Base-by-base conservation (phyloP, 2,113 vertebrate species). In the Gila orcuttii region DNA sequence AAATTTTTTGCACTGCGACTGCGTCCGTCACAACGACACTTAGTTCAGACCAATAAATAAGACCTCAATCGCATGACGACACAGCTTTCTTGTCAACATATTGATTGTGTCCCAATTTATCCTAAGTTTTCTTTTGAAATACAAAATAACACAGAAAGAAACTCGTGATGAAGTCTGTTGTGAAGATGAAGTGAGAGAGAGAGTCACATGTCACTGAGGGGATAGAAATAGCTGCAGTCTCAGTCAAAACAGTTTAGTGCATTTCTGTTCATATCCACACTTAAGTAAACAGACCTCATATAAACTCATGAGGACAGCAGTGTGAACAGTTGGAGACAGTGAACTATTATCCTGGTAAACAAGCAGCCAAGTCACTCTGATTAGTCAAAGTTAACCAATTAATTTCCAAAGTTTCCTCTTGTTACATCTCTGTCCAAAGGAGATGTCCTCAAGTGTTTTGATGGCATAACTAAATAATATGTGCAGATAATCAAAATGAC, bases 181-280 rank as follows among this genome's bases (percentile, higher is more conserved):
- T 73, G 39, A 57, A 71, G 50, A 74, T 28, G 52, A 64, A 64
- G 57, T 12, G 74, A 57, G 57, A 12, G 74, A 57, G 77, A 25
- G 47, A 74, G 36, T 86, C 85, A 86, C 85, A 82, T 82, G 85
- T 73, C 12, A 0, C 25, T 3, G 79, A 69, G 69, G 50, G 36
- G 31, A 81, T 33, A 74, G 42, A 69, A 85, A 85, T 85, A 76
- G 76, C 60, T 79, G 21, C 39, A 66, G 62, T 66, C 45, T 68
- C 60, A 66, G 62, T 82, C 39, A 82, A 39, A 68, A 82, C 64
- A 69, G 79, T 68, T 82, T 55, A 69, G 19, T 23, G 28, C 79
- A 4, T 81, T 81, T 66, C 62, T 52, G 23, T 69, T 52, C 47
- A 71, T 15, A 57, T 59, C 47, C 31, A 4, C 10, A 23, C 45